Percentiles rank a stretch among this genome's conserved stretches.
These are phyloP conservation scores for Rotaria macrura DNA, from an alignment of 2,888 invertebrate species.

Conservation along the genomic window DNA sequence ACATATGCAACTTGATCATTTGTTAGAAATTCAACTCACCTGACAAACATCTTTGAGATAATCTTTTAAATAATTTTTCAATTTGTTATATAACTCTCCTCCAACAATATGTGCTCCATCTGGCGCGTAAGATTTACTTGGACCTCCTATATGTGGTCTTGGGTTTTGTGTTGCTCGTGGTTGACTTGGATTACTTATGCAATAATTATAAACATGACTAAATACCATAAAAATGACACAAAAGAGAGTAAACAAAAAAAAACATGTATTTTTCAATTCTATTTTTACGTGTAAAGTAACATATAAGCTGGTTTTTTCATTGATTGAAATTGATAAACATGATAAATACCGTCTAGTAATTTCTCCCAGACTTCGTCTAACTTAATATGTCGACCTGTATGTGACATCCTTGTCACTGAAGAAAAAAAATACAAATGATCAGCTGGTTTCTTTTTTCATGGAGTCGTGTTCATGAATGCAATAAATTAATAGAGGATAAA, in stretches of 20 bases:
- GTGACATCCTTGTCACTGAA: not conserved
- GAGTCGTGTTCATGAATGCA: not conserved
- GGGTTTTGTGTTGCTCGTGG: not conserved
- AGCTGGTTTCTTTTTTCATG: not conserved
- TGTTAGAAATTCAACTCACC: not conserved
- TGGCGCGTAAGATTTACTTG: not conserved
- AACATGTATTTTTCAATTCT: not conserved
- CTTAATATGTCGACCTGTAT: not conserved
- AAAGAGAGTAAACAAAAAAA: not conserved
- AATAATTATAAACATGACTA: slow-evolving; percentile 32
- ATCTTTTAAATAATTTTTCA: slow-evolving; percentile 26
- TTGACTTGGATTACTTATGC: slow-evolving; percentile 18
- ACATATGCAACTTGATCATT: too few relatives aligned
- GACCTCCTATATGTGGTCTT: slow-evolving; percentile 13
- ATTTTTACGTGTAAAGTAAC: slow-evolving; percentile 21
- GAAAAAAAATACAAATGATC: not conserved
- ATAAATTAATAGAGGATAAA: not conserved
- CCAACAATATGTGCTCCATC: slow-evolving; percentile 33
- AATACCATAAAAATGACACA: not conserved
- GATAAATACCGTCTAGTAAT: slow-evolving; percentile 22
- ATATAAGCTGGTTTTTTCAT: slow-evolving; percentile 26
- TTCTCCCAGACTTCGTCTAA: slow-evolving; percentile 30
- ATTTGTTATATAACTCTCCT: slow-evolving; percentile 28
- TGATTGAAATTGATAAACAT: slow-evolving; percentile 29
- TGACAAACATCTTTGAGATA: slow-evolving; percentile 27